Percentiles rank a stretch among this genome's conserved stretches.
phyloP scores from a whole-genome alignment of 2,888 invertebrate genomes.

The Deroplatys truncata region DNA sequence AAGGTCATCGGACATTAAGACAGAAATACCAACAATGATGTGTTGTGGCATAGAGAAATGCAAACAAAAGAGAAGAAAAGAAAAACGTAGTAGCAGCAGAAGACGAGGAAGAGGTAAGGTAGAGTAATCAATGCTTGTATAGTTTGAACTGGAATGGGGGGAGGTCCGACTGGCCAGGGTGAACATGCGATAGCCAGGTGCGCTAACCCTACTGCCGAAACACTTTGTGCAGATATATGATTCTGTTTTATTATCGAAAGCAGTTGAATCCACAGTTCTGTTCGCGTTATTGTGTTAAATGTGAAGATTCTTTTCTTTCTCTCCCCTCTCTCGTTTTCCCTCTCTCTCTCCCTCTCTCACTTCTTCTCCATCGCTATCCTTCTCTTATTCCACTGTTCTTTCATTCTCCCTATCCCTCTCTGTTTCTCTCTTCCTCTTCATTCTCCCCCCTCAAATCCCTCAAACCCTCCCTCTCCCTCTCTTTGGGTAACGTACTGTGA shows the following conservation, averaged over 20 bases:
- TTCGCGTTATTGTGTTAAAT: too few species aligned
- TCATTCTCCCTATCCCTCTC: too few species aligned
- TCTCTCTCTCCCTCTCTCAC: too few species aligned
- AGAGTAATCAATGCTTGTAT: conserved; percentile 7
- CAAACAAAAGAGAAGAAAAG: not conserved
- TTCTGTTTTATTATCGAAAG: not conserved
- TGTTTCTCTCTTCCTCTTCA: too few species aligned
- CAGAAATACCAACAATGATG: not conserved
- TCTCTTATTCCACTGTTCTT: too few species aligned
- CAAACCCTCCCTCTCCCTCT: too few species aligned
- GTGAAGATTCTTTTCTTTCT: too few species aligned
- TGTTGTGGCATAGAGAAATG: not conserved
- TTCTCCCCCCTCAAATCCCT: too few species aligned
- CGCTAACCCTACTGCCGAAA: not conserved
- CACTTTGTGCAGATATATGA: not conserved
- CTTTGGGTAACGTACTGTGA: too few species aligned
- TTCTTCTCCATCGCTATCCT: too few species aligned
- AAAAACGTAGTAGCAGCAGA: not conserved
- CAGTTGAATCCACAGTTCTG: too few species aligned
- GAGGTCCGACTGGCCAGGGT: not conserved
- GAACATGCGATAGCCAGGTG: conserved; percentile 5
- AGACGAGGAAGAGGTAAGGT: not conserved
- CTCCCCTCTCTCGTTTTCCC: too few species aligned
- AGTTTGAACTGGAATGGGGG: not conserved
- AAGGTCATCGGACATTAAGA: not conserved